phyloP scores from a whole-genome alignment of 2,797 vertebrate genomes.

The Tachyglossus aculeatus region DNA sequence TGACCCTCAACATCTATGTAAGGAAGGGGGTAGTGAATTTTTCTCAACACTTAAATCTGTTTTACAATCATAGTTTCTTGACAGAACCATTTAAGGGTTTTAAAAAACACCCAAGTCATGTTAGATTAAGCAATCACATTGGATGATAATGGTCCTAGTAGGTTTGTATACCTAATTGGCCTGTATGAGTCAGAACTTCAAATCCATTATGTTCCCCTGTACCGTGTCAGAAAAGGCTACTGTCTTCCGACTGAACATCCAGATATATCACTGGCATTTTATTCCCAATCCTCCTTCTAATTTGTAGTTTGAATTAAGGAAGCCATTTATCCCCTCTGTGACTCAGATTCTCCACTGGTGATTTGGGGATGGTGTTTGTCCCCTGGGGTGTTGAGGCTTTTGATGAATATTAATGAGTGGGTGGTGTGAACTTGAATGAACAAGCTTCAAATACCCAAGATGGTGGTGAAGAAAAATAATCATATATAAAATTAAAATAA shows the following conservation, averaged over 20 bases:
- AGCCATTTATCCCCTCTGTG: slow-evolving; percentile 1
- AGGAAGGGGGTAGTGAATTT: slow-evolving; percentile 51
- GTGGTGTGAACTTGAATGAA: too few relatives aligned
- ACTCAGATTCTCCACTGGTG: neutral
- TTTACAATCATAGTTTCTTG: slow-evolving; percentile 49
- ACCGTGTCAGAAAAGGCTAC: slow-evolving; percentile 18
- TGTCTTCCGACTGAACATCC: slow-evolving; percentile 7
- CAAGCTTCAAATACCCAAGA: too few relatives aligned
- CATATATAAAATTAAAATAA: too few relatives aligned
- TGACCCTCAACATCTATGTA: slow-evolving; percentile 55
- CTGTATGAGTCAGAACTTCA: slow-evolving; percentile 13
- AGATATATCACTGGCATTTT: neutral
- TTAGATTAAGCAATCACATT: slow-evolving; percentile 12
- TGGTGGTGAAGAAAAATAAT: too few relatives aligned
- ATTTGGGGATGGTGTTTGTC: slow-evolving; percentile 25
- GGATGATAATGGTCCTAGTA: slow-evolving; percentile 11
- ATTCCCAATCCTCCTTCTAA: slow-evolving; percentile 14
- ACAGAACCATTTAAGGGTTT: slow-evolving; percentile 46
- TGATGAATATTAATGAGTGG: too few relatives aligned
- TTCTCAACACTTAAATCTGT: slow-evolving; percentile 58
- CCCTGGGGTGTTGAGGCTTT: too few relatives aligned
- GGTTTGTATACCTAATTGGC: slow-evolving; percentile 42
- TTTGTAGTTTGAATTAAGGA: slow-evolving; percentile 14
- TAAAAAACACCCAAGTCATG: slow-evolving; percentile 30
- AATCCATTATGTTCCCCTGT: slow-evolving; percentile 12